Base-by-base conservation (phyloP, 2,888 invertebrate species). In the Clitarchus hookeri region DNA sequence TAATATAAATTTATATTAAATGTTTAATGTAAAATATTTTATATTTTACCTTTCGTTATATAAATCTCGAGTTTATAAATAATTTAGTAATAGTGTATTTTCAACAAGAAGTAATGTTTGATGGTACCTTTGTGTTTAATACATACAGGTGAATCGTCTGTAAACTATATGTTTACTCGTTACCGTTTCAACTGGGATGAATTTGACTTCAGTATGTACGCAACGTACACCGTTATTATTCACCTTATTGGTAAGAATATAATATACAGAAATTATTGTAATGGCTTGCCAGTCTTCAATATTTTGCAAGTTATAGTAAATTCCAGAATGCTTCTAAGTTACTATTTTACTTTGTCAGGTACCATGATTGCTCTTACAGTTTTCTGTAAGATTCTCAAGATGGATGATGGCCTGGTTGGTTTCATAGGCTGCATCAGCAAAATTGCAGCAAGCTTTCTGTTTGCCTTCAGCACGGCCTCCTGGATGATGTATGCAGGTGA, bases 101-200 rank as follows among this genome's bases (percentile, higher is more conserved):
- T 13, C 48, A 48, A 48, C 11, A 2, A 48, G 16, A 48, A 48
- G 11, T 48, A 48, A 48, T 48, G 48, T 48, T 48, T 48, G 11
- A 48, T 16, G 48, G 16, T 11, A 48, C 11, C 48, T 13, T 48
- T 48, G 11, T 48, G 48, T 48, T 48, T 48, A 6, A 13, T 48
- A 48, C 16, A 16, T 48, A 65, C 48, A 93, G 94, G 94, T 90
- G 94, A 94, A 92, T 91, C 92, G 90, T 93, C 93, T 90, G 92
- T 94, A 90, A 93, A 93, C 82, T 94, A 93, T 91, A 92, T 93
- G 91, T 94, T 94, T 90, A 92, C 93, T 1, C 92, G 94, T 88
- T 92, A 92, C 91, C 92, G 92, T 90, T 94, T 93, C 91, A 92
- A 93, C 88, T 94, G 94, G 93, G 93, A 93, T 89, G 93, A 93